Evolutionary conservation across 2,797 vertebrate species (phyloP).

Genomic region (Propithecus deckenii): DNA sequence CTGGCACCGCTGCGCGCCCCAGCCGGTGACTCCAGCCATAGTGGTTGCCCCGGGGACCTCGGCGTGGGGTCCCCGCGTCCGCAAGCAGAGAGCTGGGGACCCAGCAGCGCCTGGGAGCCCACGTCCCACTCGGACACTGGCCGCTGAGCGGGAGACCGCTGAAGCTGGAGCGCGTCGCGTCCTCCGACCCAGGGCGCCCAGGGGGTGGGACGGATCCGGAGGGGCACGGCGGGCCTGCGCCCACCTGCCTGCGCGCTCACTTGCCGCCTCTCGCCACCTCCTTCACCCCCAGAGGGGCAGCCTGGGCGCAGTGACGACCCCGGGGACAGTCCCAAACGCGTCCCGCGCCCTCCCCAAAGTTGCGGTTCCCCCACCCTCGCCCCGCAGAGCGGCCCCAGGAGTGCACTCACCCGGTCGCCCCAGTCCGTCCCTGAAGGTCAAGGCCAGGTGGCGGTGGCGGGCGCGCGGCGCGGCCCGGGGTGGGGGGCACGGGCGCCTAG

Average conservation of each 20-base stretch:
- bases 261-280: not conserved
- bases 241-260: not conserved
- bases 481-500: not conserved
- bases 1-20: not conserved
- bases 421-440: conserved; percentile 87
- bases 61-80: not conserved
- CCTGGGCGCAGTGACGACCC: not conserved
- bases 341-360: not conserved
- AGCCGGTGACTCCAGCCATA: fast-evolving
- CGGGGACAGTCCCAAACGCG: not conserved
- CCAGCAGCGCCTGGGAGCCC: not conserved
- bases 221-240: not conserved
- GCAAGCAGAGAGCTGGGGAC: too few relatives aligned
- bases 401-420: conserved; percentile 90
- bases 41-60: not conserved
- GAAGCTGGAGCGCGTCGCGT: not conserved
- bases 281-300: not conserved
- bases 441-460: conserved; percentile 69
- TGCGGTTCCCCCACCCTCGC: not conserved
- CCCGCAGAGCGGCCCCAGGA: conserved; percentile 7
- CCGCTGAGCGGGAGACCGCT: not conserved
- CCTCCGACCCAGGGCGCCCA: not conserved
- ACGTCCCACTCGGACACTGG: not conserved
- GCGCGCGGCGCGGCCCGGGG: not conserved
- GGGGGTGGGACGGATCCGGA: not conserved